phyloP scores from a whole-genome alignment of 2,113 vertebrate species.

The Harpagus bidentatus region DNA sequence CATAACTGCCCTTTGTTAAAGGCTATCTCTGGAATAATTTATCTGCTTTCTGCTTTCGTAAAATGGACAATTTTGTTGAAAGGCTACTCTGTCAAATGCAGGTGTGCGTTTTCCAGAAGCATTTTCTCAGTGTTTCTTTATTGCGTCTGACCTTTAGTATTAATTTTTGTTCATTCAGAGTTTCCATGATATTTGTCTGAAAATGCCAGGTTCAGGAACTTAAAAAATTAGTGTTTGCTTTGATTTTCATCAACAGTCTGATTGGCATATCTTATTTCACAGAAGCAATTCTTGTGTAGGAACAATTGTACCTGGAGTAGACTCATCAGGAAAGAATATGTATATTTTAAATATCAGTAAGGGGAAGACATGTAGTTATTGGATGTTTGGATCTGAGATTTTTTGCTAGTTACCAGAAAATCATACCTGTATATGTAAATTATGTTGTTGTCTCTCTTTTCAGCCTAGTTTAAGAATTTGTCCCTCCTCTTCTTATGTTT shows the following conservation, averaged over 20 bases:
- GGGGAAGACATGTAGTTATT: not conserved
- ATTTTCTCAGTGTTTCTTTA: not conserved
- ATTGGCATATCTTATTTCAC: not conserved
- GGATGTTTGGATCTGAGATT: not conserved
- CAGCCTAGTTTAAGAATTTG: not conserved
- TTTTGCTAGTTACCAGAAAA: not conserved
- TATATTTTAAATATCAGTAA: not conserved
- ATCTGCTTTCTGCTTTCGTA: not conserved
- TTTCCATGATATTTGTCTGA: not conserved
- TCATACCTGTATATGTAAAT: not conserved
- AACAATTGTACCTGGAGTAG: not conserved
- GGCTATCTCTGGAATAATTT: not conserved
- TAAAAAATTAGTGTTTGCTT: not conserved
- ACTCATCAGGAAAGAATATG: not conserved
- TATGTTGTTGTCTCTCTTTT: not conserved
- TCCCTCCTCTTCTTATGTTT: not conserved
- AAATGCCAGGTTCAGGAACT: not conserved
- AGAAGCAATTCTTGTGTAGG: not conserved
- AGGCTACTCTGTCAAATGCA: not conserved
- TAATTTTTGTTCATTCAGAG: not conserved
- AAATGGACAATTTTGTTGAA: not conserved
- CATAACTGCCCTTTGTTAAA: accelerated
- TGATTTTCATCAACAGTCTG: not conserved
- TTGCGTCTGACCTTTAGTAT: not conserved
- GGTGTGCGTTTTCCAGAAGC: not conserved